Base-by-base conservation (phyloP, 2,797 vertebrate species). In the Clarias laeviceps region DNA sequence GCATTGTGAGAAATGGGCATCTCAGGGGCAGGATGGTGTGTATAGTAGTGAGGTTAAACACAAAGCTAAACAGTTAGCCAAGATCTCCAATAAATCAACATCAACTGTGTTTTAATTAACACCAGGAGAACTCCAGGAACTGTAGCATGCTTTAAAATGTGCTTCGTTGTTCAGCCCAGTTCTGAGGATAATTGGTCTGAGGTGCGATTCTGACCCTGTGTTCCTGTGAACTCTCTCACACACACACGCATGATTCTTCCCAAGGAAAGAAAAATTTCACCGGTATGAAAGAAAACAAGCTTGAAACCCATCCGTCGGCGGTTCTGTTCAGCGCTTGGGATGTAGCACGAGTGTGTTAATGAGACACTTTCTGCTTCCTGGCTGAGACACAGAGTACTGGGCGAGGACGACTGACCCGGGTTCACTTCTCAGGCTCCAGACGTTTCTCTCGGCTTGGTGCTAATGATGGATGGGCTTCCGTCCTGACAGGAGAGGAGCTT, bases 401-500 rank as follows among this genome's bases (percentile, higher is more conserved):
- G 81, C 32, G 24, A 66, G 64, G 27, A 50, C 64, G 22, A 37
- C 70, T 82, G 82, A 40, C 80, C 78, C 6, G 27, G 56, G 85
- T 76, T 81, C 74, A 88, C 65, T 66, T 88, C 65, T 65, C 85
- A 68, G 69, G 50, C 62, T 82, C 69, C 69, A 24, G 84, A 82
- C 66, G 65, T 64, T 86, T 89, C 68, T 85, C 79, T 74, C 68
- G 68, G 59, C 50, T 87, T 22, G 40, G 34, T 83, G 86, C 73
- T 86, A 90, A 88, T 87, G 86, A 86, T 27, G 62, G 83, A 82
- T 54, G 62, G 74, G 64, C 54, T 84, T 88, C 83, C 61, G 50
- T 68, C 54, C 59, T 84, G 22, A 74, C 86, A 70, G 83, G 50
- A 85, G 61, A 65, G 15, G 78, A 29, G 82, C 72, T 66, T 27